Base-by-base conservation (phyloP, 2,797 vertebrate genomes). In the Tokudaia muenninki region DNA sequence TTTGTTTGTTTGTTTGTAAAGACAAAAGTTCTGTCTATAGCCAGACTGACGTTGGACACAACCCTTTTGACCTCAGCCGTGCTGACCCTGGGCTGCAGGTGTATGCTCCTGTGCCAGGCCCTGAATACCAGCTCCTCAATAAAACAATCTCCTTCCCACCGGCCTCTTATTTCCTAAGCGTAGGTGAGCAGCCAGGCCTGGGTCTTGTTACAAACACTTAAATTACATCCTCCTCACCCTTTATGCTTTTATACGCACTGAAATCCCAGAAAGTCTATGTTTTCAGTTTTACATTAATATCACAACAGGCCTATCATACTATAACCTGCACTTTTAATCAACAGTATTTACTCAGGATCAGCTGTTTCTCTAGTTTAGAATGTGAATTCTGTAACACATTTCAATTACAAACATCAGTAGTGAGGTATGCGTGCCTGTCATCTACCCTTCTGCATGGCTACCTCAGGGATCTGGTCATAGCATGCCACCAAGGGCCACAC, bases 401-500 rank as follows among this genome's bases (percentile, higher is more conserved):
- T 83, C 88, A 95, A 83, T 90, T 63, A 67, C 79, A 22, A 72
- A 31, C 26, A 3, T 10, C 4, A 59, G 13, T 13, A 34, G 82
- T 24, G n/a, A 34, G 6, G 82, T 41, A 12, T 52, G 24, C 17
- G 31, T 26, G 57, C 57, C 61, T 81, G 29, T 19, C 17, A 19
- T 29, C 24, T 70, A 41, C 37, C 52, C 57, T 77, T 78, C 29
- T 99, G 82, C 98, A 98, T 88, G 81, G 99, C 0, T 95, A 98
- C 26, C 99, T 99, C 74, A 99, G 98, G 95, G 99, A 99, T 1
- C 99, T 99, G 86, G 99, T 99, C 86, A 99, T 99, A 0, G 97
- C 98, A 2, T 99, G 98, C 99, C 99, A 99, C 99, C 99, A 99
- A 99, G 99, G 4, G 99, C 99, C 70, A 99, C 98, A 14, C 99